These are phyloP conservation scores for Brachypteracias leptosomus DNA, from an alignment of 2,113 vertebrate species.

Conservation along the genomic window DNA sequence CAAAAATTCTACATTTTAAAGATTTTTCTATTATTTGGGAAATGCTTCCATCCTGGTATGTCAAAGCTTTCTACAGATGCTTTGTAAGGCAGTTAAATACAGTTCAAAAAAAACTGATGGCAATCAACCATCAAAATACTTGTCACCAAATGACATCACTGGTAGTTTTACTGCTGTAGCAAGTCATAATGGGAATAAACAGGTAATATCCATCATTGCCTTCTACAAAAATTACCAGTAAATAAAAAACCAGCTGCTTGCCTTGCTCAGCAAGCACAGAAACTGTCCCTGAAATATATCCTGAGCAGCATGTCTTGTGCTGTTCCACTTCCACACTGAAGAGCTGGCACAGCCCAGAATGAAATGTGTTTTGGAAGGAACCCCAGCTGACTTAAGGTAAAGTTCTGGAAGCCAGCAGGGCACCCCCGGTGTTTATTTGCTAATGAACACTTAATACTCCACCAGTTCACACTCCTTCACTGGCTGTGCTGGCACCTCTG, in stretches of 20 bases:
- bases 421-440: background rate
- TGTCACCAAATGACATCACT: background rate
- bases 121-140: background rate
- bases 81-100: background rate
- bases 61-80: background rate
- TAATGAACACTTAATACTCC: background rate
- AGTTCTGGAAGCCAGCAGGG: background rate
- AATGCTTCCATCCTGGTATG: background rate
- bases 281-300: background rate
- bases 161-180: background rate
- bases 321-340: background rate
- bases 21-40: background rate
- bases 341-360: fast-evolving
- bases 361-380: background rate
- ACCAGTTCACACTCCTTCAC: background rate
- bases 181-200: background rate
- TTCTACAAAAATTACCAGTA: background rate
- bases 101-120: background rate
- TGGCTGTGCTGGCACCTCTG: background rate
- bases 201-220: background rate
- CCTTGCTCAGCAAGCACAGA: background rate
- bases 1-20: background rate
- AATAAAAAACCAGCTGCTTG: background rate
- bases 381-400: background rate
- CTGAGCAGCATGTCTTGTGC: fast-evolving